phyloP scores from a whole-genome alignment of 1,140 invertebrate species.

The Ceratina australensis region DNA sequence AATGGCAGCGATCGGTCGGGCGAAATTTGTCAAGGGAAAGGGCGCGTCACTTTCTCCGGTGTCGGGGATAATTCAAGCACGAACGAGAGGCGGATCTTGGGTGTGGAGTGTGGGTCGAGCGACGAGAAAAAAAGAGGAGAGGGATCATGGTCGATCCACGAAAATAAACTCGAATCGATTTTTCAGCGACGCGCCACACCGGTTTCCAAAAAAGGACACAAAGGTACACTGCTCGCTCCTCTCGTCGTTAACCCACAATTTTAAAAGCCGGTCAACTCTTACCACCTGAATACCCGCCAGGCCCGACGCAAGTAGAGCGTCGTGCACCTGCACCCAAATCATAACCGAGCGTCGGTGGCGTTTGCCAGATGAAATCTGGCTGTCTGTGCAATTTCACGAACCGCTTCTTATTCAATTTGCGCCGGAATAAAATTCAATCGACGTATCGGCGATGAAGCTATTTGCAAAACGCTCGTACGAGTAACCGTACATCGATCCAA shows the following conservation, averaged over 20 bases:
- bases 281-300: conserved; percentile 29
- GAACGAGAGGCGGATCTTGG: not conserved
- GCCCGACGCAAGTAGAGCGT: conserved; percentile 23
- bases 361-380: too few relatives aligned
- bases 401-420: too few relatives aligned
- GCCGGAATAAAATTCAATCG: too few relatives aligned
- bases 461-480: not conserved
- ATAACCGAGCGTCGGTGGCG: not conserved
- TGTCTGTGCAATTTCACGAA: too few relatives aligned
- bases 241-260: conserved; percentile 55
- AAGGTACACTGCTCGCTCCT: conserved; percentile 16
- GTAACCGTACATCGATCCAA: not conserved
- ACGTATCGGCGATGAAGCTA: too few relatives aligned
- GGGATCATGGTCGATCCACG: not conserved
- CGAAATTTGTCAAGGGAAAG: conserved; percentile 30
- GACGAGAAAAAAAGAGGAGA: not conserved
- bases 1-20: not conserved
- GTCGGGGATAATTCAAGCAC: conserved; percentile 18
- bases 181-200: conserved; percentile 9
- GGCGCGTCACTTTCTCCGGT: conserved; percentile 34
- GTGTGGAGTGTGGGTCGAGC: not conserved
- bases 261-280: conserved; percentile 59
- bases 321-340: not conserved
- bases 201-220: conserved; percentile 61
- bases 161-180: conserved; percentile 51